Conservation (phyloP, 2,113 vertebrate genomes). For the Ochotona curzoniae region DNA sequence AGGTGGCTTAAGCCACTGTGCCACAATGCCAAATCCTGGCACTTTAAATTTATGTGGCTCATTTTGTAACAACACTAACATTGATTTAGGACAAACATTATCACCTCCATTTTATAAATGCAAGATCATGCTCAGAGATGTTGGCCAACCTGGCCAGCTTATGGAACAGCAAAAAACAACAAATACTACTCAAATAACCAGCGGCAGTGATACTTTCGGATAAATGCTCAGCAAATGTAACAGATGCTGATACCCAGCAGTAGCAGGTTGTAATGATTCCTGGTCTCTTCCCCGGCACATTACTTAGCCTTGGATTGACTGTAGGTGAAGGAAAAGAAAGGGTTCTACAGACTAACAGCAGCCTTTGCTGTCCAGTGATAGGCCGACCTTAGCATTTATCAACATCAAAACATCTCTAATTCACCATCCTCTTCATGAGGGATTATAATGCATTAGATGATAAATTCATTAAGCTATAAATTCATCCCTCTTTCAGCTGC, state of each 20-base stretch:
- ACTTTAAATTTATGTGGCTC: neutral
- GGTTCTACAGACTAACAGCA: neutral
- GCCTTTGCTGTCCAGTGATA: neutral
- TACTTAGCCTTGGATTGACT: neutral
- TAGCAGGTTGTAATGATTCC: neutral
- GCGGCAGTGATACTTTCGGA: neutral
- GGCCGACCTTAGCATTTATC: neutral
- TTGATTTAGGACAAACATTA: neutral
- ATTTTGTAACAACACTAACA: constrained; percentile 29
- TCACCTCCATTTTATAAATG: neutral
- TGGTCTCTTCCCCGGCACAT: neutral
- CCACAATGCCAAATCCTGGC: too few species aligned
- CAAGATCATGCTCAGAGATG: neutral
- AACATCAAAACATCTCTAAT: neutral
- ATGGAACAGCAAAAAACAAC: neutral
- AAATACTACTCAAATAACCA: neutral
- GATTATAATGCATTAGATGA: neutral
- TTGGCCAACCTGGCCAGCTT: neutral
- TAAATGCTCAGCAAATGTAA: constrained; percentile 18
- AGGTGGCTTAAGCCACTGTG: too few species aligned
- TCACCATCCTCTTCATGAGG: neutral
- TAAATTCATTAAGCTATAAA: neutral
- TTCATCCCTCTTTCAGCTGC: neutral
- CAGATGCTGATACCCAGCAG: neutral
- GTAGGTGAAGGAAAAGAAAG: neutral